phyloP scores from a whole-genome alignment of 2,888 invertebrate species.

The Amorpha juglandis region DNA sequence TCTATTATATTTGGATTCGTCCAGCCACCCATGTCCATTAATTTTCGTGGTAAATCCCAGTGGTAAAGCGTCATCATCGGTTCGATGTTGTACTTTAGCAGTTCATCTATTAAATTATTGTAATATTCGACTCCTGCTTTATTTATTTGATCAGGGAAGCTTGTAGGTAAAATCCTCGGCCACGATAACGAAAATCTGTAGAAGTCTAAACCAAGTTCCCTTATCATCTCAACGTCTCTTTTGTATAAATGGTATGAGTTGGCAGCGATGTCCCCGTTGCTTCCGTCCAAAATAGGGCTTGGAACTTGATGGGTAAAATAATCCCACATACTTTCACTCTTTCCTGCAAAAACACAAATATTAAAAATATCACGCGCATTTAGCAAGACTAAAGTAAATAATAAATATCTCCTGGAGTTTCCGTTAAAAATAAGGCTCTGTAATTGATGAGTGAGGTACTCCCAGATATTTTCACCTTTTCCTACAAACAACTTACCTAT shows the following conservation, averaged over 20 bases:
- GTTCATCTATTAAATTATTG: conserved; percentile 80
- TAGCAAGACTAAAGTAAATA: too few species aligned
- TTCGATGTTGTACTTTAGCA: conserved; percentile 83
- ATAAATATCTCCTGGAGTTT: conserved; percentile 84
- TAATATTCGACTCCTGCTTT: conserved; percentile 64
- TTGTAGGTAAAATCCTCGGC: conserved; percentile 86
- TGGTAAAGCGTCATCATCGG: conserved; percentile 84
- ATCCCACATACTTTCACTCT: conserved; percentile 87
- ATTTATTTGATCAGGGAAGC: conserved; percentile 82
- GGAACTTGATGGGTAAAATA: conserved; percentile 73
- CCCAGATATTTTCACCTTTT: conserved; percentile 86
- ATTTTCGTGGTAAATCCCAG: conserved; percentile 78
- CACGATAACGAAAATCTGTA: conserved; percentile 86
- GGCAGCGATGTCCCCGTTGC: conserved; percentile 84
- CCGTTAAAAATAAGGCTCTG: conserved; percentile 76
- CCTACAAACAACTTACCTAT: conserved; percentile 60
- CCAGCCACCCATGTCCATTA: conserved; percentile 83
- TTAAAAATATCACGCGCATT: not conserved
- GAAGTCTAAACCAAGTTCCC: conserved; percentile 72
- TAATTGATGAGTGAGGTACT: conserved; percentile 76
- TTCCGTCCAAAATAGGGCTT: conserved; percentile 75
- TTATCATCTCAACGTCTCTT: conserved; percentile 78
- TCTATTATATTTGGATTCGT: conserved; percentile 68
- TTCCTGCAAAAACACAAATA: conserved; percentile 58
- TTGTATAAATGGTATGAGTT: conserved; percentile 86